These are phyloP conservation scores for Nothocercus nigrocapillus DNA, from an alignment of 2,113 vertebrate genomes.

Conservation along the genomic window DNA sequence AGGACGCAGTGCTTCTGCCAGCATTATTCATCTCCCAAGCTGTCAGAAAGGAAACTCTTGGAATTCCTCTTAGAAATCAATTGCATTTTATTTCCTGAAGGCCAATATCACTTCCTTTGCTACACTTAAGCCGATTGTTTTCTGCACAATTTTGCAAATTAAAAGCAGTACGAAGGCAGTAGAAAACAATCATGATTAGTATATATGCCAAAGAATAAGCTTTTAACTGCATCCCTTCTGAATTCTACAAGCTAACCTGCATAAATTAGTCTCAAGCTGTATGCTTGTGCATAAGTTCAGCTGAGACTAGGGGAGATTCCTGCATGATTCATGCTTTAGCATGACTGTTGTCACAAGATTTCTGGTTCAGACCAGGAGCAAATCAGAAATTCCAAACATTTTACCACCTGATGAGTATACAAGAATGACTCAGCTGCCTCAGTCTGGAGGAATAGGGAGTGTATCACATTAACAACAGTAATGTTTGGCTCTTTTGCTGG, in stretches of 20 bases:
- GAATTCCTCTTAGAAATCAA: constrained; percentile 49
- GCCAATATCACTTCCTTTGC: neutral
- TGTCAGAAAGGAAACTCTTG: constrained; percentile 48
- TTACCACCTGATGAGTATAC: constrained; percentile 24
- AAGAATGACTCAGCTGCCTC: constrained; percentile 22
- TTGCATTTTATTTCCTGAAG: neutral
- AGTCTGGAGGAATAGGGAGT: constrained; percentile 3
- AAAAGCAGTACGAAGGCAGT: neutral
- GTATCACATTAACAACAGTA: neutral
- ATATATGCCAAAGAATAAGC: neutral
- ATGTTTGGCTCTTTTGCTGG: constrained; percentile 5
- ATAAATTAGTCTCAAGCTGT: neutral
- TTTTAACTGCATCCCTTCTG: neutral
- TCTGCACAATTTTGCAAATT: neutral
- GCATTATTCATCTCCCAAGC: constrained; percentile 53
- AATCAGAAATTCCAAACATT: constrained; percentile 41
- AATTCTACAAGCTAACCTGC: neutral
- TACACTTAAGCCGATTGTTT: neutral
- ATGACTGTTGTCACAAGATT: neutral
- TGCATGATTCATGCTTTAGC: neutral
- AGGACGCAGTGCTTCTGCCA: constrained; percentile 45
- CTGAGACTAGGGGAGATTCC: neutral
- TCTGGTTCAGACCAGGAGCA: constrained; percentile 10
- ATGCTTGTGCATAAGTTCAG: neutral
- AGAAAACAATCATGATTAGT: neutral